Base-by-base conservation (phyloP, 2,888 invertebrate genomes). In the Capitulum mitella region DNA sequence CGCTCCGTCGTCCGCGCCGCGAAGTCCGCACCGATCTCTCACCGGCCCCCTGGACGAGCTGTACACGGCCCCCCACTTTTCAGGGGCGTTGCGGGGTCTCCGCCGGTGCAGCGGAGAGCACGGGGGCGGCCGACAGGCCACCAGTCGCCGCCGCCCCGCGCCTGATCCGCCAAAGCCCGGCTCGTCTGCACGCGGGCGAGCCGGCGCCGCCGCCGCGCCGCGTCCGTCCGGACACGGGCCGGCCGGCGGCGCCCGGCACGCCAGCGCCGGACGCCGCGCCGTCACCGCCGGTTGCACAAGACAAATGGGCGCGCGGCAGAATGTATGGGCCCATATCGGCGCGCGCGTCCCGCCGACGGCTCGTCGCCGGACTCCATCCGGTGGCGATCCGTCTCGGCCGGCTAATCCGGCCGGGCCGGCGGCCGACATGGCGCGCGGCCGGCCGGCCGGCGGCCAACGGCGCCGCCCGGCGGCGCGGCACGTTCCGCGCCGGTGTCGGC, bases 271-370 rank as follows among this genome's bases (percentile, higher is more conserved):
- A 12, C n/a, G 58, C 58, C 58, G 51, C 51, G 58, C 58, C 58
- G 58, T 58, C 58, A 29, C 58, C 58, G 29, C 58, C 22, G 58
- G 58, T n/a, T n/a, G 58, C 58, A 43, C n/a, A 12, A 58, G 58
- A 58, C 58, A 58, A 58, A 58, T 58, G n/a, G 58, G 29, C 29
- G n/a, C 58, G n/a, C 58, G 58, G 58, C 58, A 58, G 58, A 58
- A 58, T 58, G n/a, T 58, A 58, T 58, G 58, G 58, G 58, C 58
- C 58, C 58, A 58, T 58, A 58, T 58, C 58, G 58, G 58, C 58
- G 58, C 58, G 58, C 58, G 29, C 58, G n/a, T 58, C 58, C n/a
- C n/a, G n/a, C n/a, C 29, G 58, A 58, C 58, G 58, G 58, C 58
- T 8, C n/a, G 10, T 29, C 58, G 58, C 58, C 58, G 58, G n/a